phyloP scores from a whole-genome alignment of 2,888 invertebrate genomes.

The Lepeophtheirus nordmannii region DNA sequence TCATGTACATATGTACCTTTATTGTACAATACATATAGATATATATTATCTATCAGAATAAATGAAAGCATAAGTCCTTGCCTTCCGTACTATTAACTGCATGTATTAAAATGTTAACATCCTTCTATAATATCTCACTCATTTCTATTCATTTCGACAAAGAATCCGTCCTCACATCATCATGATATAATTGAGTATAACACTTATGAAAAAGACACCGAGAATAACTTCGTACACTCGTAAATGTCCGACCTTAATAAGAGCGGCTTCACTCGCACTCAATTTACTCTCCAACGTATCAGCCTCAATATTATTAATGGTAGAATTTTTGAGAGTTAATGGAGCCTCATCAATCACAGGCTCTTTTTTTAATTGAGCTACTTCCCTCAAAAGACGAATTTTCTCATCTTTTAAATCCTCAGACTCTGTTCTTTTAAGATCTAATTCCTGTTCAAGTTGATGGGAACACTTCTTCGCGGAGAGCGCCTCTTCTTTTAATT shows the following conservation, averaged over 20 bases:
- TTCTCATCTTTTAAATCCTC: background rate
- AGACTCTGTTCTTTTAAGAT: background rate
- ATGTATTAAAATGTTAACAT: no score
- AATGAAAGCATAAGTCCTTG: no score
- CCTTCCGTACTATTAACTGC: no score
- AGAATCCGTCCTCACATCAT: no score
- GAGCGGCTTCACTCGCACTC: background rate
- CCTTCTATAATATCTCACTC: no score
- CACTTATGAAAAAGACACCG: slow-evolving; percentile 8
- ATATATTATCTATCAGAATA: no score
- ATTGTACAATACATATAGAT: no score
- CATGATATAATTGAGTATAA: background rate
- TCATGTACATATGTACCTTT: no score
- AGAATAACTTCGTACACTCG: slow-evolving; percentile 9
- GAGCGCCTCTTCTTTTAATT: slow-evolving; percentile 6
- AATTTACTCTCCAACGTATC: background rate
- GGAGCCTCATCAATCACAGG: background rate
- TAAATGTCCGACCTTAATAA: background rate
- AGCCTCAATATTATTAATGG: background rate
- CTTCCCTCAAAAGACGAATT: slow-evolving; percentile 3
- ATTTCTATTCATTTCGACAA: no score
- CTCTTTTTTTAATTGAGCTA: background rate
- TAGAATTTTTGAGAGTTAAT: background rate
- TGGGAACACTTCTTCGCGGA: background rate
- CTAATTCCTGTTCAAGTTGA: background rate